Evolutionary conservation across 2,888 invertebrate species (phyloP), one percentile per base, ranked within the genome.

Genomic region (Caenorhabditis macrosperma): DNA sequence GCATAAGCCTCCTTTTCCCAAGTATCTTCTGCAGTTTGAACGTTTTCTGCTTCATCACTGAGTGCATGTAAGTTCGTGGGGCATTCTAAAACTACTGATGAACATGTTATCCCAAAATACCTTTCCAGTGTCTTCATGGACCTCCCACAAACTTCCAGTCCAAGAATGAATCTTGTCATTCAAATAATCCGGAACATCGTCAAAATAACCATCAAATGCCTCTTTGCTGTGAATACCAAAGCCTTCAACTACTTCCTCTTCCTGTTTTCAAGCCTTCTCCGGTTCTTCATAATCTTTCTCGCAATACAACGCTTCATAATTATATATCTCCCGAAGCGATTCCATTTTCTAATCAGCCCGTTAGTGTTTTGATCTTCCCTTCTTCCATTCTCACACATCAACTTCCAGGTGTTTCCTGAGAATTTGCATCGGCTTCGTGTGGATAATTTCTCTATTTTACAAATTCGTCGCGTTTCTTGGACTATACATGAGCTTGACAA

Each of bases 301-400:
- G 68, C 68, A 12, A 6, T 50, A 15, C 68, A 69, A 38, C 35
- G 68, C 1, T 69, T 69, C 15, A 22, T 69, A 7, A 9, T 59
- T 0, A 38, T 52, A 5, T 69, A 60, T n/a, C 20, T 60, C 15
- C 59, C 68, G 1, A 17, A 26, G 3, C 59, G 41, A 17, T 12
- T 52, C 4, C 68, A 69, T 0, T 50, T 59, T 38, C 17, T 69
- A 2, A 48, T 60, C 2, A 59, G 60, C 24, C 22, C 50, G 68
- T 69, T 9, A 50, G 68, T 41, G 22, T 15, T 7, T 44, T n/a
- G n/a, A 33, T 7, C 9, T 33, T 4, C 5, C 3, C 6, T 6
- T 48, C 3, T 20, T 48, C 5, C 2, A 9, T 26, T 28, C 12
- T 15, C 15, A 30, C 10, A 17, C 1, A 7, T 28, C 9, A 2